Evolutionary conservation across 2,113 vertebrate species (phyloP).

Genomic region (Cyprinus carpio): DNA sequence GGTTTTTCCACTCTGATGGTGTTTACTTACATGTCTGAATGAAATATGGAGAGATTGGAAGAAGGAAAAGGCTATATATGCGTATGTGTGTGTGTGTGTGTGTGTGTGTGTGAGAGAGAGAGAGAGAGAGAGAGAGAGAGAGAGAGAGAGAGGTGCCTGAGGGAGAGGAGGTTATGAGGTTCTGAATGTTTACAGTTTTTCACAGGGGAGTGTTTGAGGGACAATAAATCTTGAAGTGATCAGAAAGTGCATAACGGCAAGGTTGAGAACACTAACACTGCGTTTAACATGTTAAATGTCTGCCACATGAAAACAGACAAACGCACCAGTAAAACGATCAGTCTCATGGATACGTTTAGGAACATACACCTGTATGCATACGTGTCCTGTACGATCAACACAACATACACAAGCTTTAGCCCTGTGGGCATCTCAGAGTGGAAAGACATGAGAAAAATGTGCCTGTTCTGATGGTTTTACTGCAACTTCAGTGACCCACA

Average conservation of each 20-base stretch:
- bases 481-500: conserved; percentile 71
- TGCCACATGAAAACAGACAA: conserved; percentile 65
- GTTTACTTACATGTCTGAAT: conserved; percentile 68
- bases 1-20: conserved; percentile 62
- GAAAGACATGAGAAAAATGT: conserved; percentile 81
- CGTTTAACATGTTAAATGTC: conserved; percentile 58
- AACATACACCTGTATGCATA: conserved; percentile 30
- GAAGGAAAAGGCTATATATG: background rate
- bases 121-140: too few relatives aligned
- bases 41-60: conserved; percentile 63
- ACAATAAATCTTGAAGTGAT: conserved; percentile 72
- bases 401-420: conserved; percentile 43
- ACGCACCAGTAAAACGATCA: conserved; percentile 74
- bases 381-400: background rate
- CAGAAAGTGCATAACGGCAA: conserved; percentile 70
- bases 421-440: conserved; percentile 69
- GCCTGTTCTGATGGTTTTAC: conserved; percentile 72
- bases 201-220: conserved; percentile 59
- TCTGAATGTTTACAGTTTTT: conserved; percentile 70
- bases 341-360: conserved; percentile 13
- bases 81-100: background rate
- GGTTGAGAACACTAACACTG: conserved; percentile 69
- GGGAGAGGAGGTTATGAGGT: conserved; percentile 70
- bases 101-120: background rate
- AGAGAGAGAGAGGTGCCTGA: conserved; percentile 30